Percentiles rank a stretch among this genome's conserved stretches.
These are phyloP conservation scores for Rhaphigaster nebulosa DNA, from an alignment of 2,888 invertebrate species.

Conservation along the genomic window DNA sequence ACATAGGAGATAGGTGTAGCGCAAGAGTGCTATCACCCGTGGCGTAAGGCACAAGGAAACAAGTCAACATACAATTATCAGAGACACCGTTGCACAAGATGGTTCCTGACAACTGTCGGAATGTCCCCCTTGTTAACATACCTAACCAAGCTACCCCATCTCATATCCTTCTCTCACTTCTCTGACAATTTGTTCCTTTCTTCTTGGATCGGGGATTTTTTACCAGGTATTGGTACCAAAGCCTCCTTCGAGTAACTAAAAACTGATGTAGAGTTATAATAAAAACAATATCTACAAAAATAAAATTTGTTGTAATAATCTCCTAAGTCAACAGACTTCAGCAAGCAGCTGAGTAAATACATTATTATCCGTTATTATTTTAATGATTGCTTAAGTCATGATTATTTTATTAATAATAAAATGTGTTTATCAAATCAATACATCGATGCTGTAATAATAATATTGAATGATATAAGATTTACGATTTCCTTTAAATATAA, in stretches of 20 bases:
- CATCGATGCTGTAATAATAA: too few species aligned
- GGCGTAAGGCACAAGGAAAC: not conserved
- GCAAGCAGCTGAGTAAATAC: too few species aligned
- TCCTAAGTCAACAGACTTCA: too few species aligned
- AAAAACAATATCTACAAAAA: not conserved
- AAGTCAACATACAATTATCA: slow-evolving; percentile 11
- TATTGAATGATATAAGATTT: too few species aligned
- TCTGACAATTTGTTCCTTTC: not conserved
- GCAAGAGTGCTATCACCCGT: not conserved
- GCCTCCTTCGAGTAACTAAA: not conserved
- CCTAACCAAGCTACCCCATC: not conserved
- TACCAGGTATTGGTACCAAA: not conserved
- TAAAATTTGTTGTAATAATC: too few species aligned
- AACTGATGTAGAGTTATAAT: not conserved
- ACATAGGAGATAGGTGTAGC: not conserved
- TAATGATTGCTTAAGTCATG: too few species aligned
- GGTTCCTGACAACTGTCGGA: not conserved
- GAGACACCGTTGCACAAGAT: slow-evolving; percentile 22
- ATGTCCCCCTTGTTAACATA: not conserved
- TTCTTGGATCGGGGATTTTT: not conserved
- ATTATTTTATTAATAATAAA: too few species aligned
- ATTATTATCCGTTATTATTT: too few species aligned
- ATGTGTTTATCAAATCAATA: too few species aligned
- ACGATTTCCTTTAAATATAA: too few species aligned
- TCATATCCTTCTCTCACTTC: not conserved